Base-by-base conservation (phyloP, 1,140 invertebrate species). In the Euwallacea similis region DNA sequence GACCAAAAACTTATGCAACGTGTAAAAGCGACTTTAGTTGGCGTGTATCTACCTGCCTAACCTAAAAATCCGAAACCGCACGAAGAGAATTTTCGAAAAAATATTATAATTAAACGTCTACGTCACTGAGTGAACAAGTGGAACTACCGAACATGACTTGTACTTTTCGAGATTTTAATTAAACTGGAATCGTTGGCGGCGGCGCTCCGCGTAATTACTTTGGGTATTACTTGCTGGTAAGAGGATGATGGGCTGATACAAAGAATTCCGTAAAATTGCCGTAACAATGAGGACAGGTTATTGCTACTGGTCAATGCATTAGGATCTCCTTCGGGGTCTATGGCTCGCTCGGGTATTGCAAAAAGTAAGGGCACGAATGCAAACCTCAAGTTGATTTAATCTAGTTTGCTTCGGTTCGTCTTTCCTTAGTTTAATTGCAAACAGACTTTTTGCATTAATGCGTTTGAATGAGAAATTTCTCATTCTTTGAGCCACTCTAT, bases 81-180 rank as follows among this genome's bases (percentile, higher is more conserved):
- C 4, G 21, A 33, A 33, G 21, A 33, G 21, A 33, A 33, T 33
- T 33, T 33, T 33, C 21, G 21, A 33, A 33, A 33, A 33, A 33
- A 33, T 33, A 33, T 33, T 33, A 33, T 50, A 50, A 50, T 50
- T 11, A 47, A 66, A n/a, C 15, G 44, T 66, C 61, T 44, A 64
- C 63, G 69, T 47, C 62, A 71, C 69, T 71, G 67, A 15, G 41
- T 33, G 15, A 43, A 50, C 63, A 63, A 41, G 41, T 58, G 58
- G 55, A 60, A 60, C 63, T 50, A 58, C 54, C 53, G 33, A 66
- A 56, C 53, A 53, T 71, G 70, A 71, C 70, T 71, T 71, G 70
- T 66, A 42, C n/a, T 71, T 71, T 71, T 71, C 55, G 63, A 71
- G 70, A 66, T 71, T 71, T 63, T 71, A 71, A 71, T 71, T 71